Percentiles rank a stretch among this genome's conserved stretches.
Conservation (phyloP, 2,888 invertebrate species). For the Lasioglossum vierecki region DNA sequence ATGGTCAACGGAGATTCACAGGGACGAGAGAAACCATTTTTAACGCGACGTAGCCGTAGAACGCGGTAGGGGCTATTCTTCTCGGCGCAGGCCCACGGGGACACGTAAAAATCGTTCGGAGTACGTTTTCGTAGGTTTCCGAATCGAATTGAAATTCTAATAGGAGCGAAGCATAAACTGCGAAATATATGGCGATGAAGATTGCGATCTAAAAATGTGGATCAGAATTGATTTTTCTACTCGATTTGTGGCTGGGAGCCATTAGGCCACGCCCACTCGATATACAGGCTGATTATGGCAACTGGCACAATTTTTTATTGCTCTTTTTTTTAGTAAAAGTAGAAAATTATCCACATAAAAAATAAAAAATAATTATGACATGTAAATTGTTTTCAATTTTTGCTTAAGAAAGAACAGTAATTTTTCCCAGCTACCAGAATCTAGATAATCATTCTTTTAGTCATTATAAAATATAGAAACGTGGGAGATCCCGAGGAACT, state of each 20-base stretch:
- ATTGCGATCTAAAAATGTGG: not conserved
- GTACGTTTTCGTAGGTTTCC: not conserved
- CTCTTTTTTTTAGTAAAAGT: no score
- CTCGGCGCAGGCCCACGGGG: not conserved
- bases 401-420: no score
- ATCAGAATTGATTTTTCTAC: not conserved
- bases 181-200: not conserved
- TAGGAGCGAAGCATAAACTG: not conserved
- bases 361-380: no score
- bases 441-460: not conserved
- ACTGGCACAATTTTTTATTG: no score
- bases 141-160: not conserved
- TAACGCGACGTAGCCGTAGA: not conserved
- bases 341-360: no score
- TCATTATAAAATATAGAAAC: not conserved
- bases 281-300: no score
- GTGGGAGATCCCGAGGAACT: not conserved
- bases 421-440: no score
- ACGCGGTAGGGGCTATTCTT: not conserved
- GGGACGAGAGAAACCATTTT: not conserved
- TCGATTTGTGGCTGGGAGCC: not conserved
- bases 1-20: constrained; percentile 8
- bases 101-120: not conserved
- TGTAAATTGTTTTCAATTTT: no score
- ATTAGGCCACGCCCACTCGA: not conserved